These are phyloP conservation scores for Pectinophora gossypiella DNA, from an alignment of 1,140 invertebrate genomes.

Conservation along the genomic window DNA sequence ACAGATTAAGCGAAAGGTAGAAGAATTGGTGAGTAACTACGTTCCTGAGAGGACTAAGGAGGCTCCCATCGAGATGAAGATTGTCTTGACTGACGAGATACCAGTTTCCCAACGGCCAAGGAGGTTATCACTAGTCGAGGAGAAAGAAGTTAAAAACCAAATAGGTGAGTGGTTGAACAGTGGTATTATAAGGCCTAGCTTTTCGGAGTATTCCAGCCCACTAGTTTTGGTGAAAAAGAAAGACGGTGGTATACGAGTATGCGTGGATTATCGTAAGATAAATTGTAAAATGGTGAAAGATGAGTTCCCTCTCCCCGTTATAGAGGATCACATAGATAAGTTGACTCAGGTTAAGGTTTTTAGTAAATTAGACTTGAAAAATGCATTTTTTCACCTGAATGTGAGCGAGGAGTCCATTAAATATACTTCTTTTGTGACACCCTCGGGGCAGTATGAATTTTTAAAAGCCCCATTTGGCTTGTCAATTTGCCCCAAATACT, in stretches of 20 bases:
- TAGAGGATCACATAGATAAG: conserved; percentile 64
- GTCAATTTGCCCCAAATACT: conserved; percentile 27
- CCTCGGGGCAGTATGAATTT: conserved; percentile 32
- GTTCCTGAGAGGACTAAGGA: too few species aligned
- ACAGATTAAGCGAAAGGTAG: too few species aligned
- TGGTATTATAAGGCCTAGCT: conserved; percentile 47
- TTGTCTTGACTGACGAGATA: not conserved
- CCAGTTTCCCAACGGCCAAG: conserved; percentile 5
- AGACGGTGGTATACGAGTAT: conserved; percentile 32
- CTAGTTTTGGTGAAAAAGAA: conserved; percentile 35
- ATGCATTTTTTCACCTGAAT: conserved; percentile 66
- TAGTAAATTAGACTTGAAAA: conserved; percentile 41
- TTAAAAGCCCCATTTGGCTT: conserved; percentile 25
- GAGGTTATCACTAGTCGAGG: conserved; percentile 4
- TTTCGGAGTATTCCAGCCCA: conserved; percentile 32
- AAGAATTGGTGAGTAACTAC: too few species aligned
- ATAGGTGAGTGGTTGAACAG: conserved; percentile 9
- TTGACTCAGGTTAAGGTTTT: conserved; percentile 23
- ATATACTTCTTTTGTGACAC: conserved; percentile 29
- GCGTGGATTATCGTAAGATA: conserved; percentile 57
- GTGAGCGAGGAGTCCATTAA: conserved; percentile 39
- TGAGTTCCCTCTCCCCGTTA: conserved; percentile 63
- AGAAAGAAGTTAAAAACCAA: conserved; percentile 1
- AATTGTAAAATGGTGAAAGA: conserved; percentile 65
- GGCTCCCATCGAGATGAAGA: conserved; percentile 7